Conservation (phyloP, 2,113 vertebrate genomes). For the Notothenia coriiceps region DNA sequence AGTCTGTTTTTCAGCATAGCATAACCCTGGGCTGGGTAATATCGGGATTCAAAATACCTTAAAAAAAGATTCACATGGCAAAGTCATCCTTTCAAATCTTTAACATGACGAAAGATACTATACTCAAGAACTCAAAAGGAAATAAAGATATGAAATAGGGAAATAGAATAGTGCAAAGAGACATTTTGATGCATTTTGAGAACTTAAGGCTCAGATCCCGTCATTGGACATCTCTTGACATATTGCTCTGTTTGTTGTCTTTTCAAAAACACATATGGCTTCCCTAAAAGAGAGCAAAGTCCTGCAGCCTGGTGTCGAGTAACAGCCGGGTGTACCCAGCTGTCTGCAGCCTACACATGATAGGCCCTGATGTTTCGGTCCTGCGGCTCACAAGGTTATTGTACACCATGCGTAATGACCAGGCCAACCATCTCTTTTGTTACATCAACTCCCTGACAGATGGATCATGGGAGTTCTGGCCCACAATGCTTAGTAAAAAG, state of each 20-base stretch:
- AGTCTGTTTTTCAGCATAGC: background rate
- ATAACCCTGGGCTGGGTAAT: background rate
- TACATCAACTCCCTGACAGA: slow-evolving; percentile 59
- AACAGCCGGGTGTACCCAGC: slow-evolving; percentile 34
- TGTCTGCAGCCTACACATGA: slow-evolving; percentile 47
- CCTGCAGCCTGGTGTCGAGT: slow-evolving; percentile 54
- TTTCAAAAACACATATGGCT: slow-evolving; percentile 8
- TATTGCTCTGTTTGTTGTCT: slow-evolving; percentile 27
- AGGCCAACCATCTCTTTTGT: slow-evolving; percentile 29
- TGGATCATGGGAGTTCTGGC: slow-evolving; percentile 54
- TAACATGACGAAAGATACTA: too few species aligned
- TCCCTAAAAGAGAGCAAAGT: slow-evolving; percentile 36
- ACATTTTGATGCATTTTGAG: background rate
- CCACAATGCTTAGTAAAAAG: slow-evolving; percentile 47
- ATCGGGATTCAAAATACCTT: background rate
- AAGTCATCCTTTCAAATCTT: background rate
- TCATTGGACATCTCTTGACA: slow-evolving; percentile 12
- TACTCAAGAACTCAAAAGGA: too few species aligned
- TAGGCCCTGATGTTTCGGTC: slow-evolving; percentile 43
- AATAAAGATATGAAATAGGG: too few species aligned
- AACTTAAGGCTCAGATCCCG: background rate
- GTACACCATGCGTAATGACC: slow-evolving; percentile 54
- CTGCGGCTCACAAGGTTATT: slow-evolving; percentile 57
- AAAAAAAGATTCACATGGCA: background rate
- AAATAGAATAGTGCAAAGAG: too few species aligned